Conservation (phyloP, 2,113 vertebrate species). For the Kobus ellipsiprymnus region DNA sequence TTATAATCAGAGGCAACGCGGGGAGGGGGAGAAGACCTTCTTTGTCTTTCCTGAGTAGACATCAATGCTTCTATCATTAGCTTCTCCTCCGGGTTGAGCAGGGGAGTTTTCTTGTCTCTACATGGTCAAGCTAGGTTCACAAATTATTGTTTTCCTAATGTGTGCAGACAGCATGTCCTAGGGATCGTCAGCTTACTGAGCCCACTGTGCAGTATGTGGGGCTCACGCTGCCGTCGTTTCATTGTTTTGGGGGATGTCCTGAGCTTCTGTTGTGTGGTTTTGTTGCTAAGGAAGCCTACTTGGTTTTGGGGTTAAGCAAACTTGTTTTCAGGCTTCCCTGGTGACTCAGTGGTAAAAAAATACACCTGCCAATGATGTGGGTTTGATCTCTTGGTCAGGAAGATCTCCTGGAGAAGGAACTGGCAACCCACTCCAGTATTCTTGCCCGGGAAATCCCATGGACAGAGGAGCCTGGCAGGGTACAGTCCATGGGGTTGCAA, state of each 20-base stretch:
- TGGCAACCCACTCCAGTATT: background rate
- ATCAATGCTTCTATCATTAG: background rate
- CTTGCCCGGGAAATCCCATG: background rate
- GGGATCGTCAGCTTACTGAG: background rate
- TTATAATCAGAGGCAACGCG: background rate
- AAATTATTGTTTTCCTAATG: background rate
- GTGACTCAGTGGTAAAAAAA: background rate
- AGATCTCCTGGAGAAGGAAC: background rate
- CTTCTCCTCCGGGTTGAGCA: background rate
- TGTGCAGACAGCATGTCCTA: background rate
- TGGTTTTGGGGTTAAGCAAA: background rate
- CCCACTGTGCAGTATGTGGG: background rate
- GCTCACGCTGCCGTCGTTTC: background rate
- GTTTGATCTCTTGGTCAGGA: background rate
- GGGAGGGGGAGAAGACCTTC: background rate
- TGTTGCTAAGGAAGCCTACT: background rate
- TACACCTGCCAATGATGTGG: background rate
- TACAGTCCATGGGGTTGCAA: background rate
- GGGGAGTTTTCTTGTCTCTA: background rate
- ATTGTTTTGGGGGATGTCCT: background rate
- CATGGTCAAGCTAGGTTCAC: background rate
- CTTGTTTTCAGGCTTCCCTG: background rate
- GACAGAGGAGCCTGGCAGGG: background rate
- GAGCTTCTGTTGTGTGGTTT: background rate
- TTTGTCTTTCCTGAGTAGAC: background rate